Evolutionary conservation across 2,888 invertebrate species (phyloP), one percentile per base, ranked within the genome.

Genomic region (Amphipyra tragopoginis): DNA sequence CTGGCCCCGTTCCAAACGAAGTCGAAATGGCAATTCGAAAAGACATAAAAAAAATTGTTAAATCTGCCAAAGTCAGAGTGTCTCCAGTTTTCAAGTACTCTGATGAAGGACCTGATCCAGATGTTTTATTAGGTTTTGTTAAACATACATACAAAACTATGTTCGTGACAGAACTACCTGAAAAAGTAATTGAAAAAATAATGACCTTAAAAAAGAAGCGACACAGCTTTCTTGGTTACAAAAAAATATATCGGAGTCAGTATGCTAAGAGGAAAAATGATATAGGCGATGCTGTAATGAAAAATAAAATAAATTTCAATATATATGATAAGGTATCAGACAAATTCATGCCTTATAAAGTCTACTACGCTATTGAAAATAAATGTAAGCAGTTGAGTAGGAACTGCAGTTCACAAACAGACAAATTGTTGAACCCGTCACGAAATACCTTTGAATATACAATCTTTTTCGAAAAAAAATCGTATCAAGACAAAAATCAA

Each of bases 331-430:
- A 1, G 21, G 21, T 21, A 2, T 21, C 21, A 21, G 38, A 63
- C 9, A 13, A 48, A 8, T 72, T 40, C 38, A 5, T 74, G 7
- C 72, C 70, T 1, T 74, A 66, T 14, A 58, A 63, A 14, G 65
- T 76, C 8, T 78, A 63, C 15, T 78, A 76, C n/a, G 60, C 51
- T 14, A 45, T 75, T 9, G 75, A 76, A 34, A 66, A 70, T 42
- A 72, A 59, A 39, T 76, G 75, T 29, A 62, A 48, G 0, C 72
- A 72, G 43, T 75, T 65, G 73, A 52, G 56, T 6, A 65, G 7
- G 6, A 4, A 29, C 29, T 29, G 29, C 29, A 29, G 7, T 7
- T 29, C 7, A 29, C 0, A 4, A 29, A 2, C 29, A 29, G 5
- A 5, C 2, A 29, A 29, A 7, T 7, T 7, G 1, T 29, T 29